A percentile compares a stretch with the other conserved stretches of the same genome.
These are phyloP conservation scores for Prosapia bicincta DNA, from an alignment of 2,888 invertebrate genomes.

Conservation along the genomic window DNA sequence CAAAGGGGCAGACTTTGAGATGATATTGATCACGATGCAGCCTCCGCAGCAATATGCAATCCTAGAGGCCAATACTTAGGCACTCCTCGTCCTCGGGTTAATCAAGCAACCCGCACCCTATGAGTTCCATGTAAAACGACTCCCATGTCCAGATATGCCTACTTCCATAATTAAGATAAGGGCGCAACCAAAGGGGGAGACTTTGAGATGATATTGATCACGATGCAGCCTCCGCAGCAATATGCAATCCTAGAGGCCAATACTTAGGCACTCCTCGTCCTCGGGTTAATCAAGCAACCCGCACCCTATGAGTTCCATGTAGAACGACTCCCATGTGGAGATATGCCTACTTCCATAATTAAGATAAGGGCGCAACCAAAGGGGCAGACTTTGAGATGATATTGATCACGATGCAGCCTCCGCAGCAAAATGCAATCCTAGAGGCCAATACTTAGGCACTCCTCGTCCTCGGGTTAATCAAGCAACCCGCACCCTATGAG, in stretches of 20 bases:
- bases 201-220: not conserved
- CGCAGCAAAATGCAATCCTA: not conserved
- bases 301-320: no score
- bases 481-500: no score
- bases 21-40: not conserved
- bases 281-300: not conserved
- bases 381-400: not conserved
- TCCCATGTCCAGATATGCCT: not conserved
- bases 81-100: not conserved
- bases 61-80: not conserved
- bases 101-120: no score
- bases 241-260: not conserved
- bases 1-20: not conserved
- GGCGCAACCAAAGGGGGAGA: conserved; percentile 2
- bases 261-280: not conserved
- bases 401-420: not conserved
- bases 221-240: not conserved
- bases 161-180: not conserved
- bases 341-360: not conserved
- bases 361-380: not conserved
- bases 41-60: not conserved
- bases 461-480: not conserved
- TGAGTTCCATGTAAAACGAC: no score
- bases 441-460: not conserved
- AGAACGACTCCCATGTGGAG: no score